Evolutionary conservation across 2,797 vertebrate genomes (phyloP).

Genomic region (Otolemur crassicaudatus): DNA sequence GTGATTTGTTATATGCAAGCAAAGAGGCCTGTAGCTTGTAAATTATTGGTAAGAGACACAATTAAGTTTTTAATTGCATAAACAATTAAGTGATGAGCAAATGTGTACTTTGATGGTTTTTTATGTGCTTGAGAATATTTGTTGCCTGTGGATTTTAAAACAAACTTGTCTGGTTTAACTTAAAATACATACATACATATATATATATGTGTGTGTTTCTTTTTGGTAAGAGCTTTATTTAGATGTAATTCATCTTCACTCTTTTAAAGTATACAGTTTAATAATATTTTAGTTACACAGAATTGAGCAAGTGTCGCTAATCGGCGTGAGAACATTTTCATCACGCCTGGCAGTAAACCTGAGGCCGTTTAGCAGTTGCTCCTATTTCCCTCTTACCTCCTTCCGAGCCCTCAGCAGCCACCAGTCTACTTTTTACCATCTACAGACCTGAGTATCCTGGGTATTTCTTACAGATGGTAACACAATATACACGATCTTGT

Average conservation of each 20-base stretch:
- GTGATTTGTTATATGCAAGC: conserved; percentile 9
- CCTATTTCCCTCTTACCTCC: neutral
- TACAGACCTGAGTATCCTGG: neutral
- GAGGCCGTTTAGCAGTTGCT: neutral
- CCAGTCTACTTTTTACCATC: neutral
- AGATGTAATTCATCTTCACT: neutral
- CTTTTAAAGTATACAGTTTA: neutral
- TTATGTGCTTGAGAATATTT: neutral
- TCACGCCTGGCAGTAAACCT: neutral
- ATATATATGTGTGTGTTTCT: neutral
- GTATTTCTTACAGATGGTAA: neutral
- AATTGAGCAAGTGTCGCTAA: neutral
- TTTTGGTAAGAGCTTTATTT: neutral
- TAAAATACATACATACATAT: neutral
- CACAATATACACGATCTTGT: neutral
- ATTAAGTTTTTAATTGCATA: conserved; percentile 32
- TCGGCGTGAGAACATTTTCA: neutral
- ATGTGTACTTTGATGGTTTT: neutral
- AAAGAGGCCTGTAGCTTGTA: conserved; percentile 1
- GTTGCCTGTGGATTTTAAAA: neutral
- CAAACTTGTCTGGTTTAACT: neutral
- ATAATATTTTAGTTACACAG: neutral
- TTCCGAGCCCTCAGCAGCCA: neutral
- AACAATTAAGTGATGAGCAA: conserved; percentile 51
- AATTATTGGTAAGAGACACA: conserved; percentile 8